phyloP scores from a whole-genome alignment of 2,113 vertebrate species.

The Anseranas semipalmata region DNA sequence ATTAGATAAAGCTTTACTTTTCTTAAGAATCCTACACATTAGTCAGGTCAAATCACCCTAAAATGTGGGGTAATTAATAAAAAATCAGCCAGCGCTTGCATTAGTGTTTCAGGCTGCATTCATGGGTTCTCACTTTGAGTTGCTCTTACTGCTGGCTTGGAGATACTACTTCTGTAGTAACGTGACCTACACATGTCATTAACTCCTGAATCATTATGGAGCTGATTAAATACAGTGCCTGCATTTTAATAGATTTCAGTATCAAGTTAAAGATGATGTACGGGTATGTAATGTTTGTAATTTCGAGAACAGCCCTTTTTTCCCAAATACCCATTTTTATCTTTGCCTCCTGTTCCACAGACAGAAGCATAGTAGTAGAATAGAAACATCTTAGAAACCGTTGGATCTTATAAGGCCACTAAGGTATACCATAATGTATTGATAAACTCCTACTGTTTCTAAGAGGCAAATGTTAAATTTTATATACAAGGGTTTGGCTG shows the following conservation, averaged over 20 bases:
- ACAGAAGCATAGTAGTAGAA: not conserved
- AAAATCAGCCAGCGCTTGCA: not conserved
- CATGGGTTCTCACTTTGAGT: not conserved
- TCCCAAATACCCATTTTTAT: not conserved
- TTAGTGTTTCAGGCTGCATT: not conserved
- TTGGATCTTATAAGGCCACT: not conserved
- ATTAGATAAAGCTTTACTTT: no score
- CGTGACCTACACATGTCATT: not conserved
- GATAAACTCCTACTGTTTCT: not conserved
- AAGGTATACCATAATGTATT: not conserved
- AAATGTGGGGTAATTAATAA: not conserved
- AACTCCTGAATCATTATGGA: not conserved
- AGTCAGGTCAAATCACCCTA: not conserved
- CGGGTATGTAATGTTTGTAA: not conserved
- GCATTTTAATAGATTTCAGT: not conserved
- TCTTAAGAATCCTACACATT: not conserved
- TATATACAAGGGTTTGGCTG: not conserved
- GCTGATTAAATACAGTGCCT: not conserved
- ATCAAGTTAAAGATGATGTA: not conserved
- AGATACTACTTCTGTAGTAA: not conserved
- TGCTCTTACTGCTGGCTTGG: not conserved
- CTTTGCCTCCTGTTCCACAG: not conserved
- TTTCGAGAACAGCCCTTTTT: not conserved
- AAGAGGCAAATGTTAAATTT: not conserved
- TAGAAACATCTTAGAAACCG: not conserved